A percentile compares a stretch with the other conserved stretches of the same genome.
These are phyloP conservation scores for Rhysida immarginata DNA, from an alignment of 1,140 invertebrate genomes.

Conservation along the genomic window DNA sequence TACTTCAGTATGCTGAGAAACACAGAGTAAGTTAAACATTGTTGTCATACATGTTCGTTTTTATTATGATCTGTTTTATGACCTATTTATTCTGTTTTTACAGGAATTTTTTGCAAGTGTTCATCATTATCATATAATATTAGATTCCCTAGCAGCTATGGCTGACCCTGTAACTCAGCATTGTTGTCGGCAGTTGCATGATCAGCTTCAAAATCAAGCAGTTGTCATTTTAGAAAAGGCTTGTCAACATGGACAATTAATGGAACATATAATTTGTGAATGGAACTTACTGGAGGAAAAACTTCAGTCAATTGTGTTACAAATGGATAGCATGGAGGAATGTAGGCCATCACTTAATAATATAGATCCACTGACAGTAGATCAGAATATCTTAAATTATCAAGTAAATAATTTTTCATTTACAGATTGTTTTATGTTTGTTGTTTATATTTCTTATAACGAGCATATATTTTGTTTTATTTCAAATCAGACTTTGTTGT, in stretches of 20 bases:
- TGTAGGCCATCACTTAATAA: not conserved
- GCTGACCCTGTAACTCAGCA: conserved; percentile 21
- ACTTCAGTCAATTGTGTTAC: not conserved
- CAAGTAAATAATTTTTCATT: too few species aligned
- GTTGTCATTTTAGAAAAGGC: conserved; percentile 26
- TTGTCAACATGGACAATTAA: conserved; percentile 23
- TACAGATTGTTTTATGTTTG: too few species aligned
- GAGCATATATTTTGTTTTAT: too few species aligned
- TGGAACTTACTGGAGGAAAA: conserved; percentile 19
- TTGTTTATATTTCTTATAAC: too few species aligned
- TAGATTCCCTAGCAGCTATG: conserved; percentile 24
- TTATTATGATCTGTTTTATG: too few species aligned
- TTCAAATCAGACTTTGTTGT: not conserved
- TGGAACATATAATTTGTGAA: conserved; percentile 25
- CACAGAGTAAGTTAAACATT: too few species aligned
- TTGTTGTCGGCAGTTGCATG: conserved; percentile 16
- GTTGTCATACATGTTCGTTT: too few species aligned
- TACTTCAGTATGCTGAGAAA: too few species aligned
- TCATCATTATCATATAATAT: conserved; percentile 24
- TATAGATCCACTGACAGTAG: not conserved
- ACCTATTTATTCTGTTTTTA: conserved; percentile 2
- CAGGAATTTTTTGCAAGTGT: conserved; percentile 30
- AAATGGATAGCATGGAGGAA: not conserved
- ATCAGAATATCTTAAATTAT: not conserved
- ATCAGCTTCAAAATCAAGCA: conserved; percentile 22